phyloP scores from a whole-genome alignment of 2,888 invertebrate genomes.

The Drosophila greeni region DNA sequence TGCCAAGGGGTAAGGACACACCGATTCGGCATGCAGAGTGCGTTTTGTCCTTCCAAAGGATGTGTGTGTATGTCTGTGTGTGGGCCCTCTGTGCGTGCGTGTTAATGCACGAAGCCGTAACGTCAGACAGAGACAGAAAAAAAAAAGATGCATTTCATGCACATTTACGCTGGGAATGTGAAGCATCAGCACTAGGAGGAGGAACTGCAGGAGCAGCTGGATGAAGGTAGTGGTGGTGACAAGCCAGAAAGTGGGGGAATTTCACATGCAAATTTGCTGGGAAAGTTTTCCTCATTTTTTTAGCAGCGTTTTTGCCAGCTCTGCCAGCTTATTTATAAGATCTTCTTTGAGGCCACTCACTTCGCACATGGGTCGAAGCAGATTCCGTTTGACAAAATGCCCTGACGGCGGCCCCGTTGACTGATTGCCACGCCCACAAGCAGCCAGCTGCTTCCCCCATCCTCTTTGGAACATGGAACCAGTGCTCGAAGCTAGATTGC shows the following conservation, averaged over 20 bases:
- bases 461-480: slow-evolving; percentile 24
- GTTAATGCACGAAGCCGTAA: slow-evolving; percentile 70
- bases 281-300: slow-evolving; percentile 35
- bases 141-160: slow-evolving; percentile 46
- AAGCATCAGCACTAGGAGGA: slow-evolving; percentile 11
- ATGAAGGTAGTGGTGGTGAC: slow-evolving; percentile 60
- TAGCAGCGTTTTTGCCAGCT: slow-evolving; percentile 31
- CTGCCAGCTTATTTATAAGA: slow-evolving; percentile 70
- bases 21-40: slow-evolving; percentile 60
- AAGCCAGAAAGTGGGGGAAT: slow-evolving; percentile 34
- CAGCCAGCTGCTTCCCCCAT: not conserved
- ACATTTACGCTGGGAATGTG: slow-evolving; percentile 47
- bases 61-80: slow-evolving; percentile 4
- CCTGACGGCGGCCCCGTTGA: slow-evolving; percentile 37
- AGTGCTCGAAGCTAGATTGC: slow-evolving; percentile 26
- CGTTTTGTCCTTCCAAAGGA: slow-evolving; percentile 56
- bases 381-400: slow-evolving; percentile 65
- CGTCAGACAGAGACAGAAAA: slow-evolving; percentile 37
- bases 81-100: slow-evolving; percentile 59
- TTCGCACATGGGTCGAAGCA: slow-evolving; percentile 62
- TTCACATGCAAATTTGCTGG: slow-evolving; percentile 64
- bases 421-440: slow-evolving; percentile 56
- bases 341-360: slow-evolving; percentile 59
- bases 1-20: slow-evolving; percentile 24
- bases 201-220: not conserved